phyloP scores from a whole-genome alignment of 2,113 vertebrate species.

The Sphyrna mokarran region DNA sequence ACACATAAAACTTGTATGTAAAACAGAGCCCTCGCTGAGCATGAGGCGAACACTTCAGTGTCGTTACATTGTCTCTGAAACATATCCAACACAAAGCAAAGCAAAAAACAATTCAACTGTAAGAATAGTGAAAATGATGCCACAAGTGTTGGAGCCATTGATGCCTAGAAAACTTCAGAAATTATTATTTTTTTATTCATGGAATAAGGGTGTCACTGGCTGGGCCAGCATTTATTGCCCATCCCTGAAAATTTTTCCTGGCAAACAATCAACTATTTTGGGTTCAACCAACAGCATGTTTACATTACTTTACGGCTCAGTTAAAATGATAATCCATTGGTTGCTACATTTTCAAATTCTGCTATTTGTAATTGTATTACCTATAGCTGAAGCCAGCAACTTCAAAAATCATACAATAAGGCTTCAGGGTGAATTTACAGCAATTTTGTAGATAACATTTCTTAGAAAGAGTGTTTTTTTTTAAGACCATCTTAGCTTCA shows the following conservation, averaged over 20 bases:
- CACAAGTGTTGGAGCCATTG: neutral
- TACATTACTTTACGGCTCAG: neutral
- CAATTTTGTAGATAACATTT: neutral
- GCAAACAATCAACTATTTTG: neutral
- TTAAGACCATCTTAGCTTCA: neutral
- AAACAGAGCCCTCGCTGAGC: neutral
- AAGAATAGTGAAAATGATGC: neutral
- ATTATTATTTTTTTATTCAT: neutral
- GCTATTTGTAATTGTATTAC: neutral
- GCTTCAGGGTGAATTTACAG: neutral
- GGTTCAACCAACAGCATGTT: neutral
- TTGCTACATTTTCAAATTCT: neutral
- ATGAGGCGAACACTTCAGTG: neutral
- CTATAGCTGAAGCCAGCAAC: neutral
- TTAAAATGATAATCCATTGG: neutral
- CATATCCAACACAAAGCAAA: neutral
- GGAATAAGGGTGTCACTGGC: too few species aligned
- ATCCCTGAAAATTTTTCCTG: neutral
- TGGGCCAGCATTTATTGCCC: too few species aligned
- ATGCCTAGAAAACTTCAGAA: neutral
- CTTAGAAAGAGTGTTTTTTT: neutral
- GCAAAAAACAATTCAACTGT: neutral
- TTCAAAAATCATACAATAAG: neutral
- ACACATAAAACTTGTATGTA: neutral
- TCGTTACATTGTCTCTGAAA: neutral